Conservation (phyloP, 2,888 invertebrate genomes). For the Dolichomitus sp. region DNA sequence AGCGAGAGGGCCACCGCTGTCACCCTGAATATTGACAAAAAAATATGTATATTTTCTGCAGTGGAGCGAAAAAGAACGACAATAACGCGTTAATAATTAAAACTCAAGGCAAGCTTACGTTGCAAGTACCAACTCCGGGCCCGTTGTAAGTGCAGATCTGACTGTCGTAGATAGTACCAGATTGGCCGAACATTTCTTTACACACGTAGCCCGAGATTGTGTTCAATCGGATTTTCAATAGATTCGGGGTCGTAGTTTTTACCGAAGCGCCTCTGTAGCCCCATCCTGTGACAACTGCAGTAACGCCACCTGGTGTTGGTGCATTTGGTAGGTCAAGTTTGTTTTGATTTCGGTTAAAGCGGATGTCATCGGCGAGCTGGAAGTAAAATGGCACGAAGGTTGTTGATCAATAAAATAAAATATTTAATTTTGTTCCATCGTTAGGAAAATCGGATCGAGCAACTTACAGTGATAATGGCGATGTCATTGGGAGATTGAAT, state of each 20-base stretch:
- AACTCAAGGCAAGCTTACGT: constrained; percentile 16
- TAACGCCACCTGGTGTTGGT: background rate
- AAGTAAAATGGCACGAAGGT: background rate
- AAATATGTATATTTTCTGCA: background rate
- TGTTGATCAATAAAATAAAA: no score
- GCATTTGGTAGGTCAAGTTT: constrained; percentile 40
- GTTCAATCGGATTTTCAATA: constrained; percentile 41
- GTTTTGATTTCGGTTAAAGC: constrained; percentile 25
- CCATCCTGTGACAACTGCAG: constrained; percentile 54
- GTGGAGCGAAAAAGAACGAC: no score
- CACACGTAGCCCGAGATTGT: constrained; percentile 22
- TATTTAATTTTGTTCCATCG: no score
- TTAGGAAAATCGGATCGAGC: background rate
- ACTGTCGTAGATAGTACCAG: background rate
- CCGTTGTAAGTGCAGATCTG: constrained; percentile 51
- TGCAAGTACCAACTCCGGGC: constrained; percentile 45
- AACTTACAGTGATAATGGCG: constrained; percentile 59
- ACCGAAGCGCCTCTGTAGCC: background rate
- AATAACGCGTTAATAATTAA: no score
- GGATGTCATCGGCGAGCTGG: constrained; percentile 32
- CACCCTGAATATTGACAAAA: constrained; percentile 48
- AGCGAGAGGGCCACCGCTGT: constrained; percentile 67
- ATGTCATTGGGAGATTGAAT: constrained; percentile 17
- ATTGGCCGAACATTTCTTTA: background rate
- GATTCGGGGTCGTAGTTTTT: background rate